Percentiles rank a stretch among this genome's conserved stretches.
These are phyloP conservation scores for Brachyptera putata DNA, from an alignment of 2,888 invertebrate species.

Conservation along the genomic window DNA sequence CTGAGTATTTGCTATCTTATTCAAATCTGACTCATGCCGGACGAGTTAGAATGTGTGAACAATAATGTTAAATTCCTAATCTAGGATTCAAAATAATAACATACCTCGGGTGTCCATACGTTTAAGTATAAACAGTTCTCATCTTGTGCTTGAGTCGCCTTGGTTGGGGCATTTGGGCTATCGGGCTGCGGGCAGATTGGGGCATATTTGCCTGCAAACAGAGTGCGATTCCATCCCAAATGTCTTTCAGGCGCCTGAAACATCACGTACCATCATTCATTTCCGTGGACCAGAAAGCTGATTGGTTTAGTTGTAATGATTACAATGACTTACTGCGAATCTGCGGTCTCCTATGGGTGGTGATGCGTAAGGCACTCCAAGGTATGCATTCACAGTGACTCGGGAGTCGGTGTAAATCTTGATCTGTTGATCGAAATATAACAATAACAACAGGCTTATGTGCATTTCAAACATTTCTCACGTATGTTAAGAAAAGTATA, in stretches of 20 bases:
- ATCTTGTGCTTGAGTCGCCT: slow-evolving; percentile 44
- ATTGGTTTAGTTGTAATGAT: too few species aligned
- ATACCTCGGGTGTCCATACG: slow-evolving; percentile 80
- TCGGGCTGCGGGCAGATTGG: slow-evolving; percentile 63
- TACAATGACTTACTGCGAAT: slow-evolving; percentile 66
- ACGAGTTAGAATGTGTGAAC: too few species aligned
- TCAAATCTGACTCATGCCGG: too few species aligned
- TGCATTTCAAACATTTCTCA: too few species aligned
- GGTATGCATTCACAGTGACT: slow-evolving; percentile 61
- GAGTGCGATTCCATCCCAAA: slow-evolving; percentile 65
- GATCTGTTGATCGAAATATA: too few species aligned
- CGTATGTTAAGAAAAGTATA: too few species aligned
- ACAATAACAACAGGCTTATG: too few species aligned
- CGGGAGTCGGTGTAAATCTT: slow-evolving; percentile 61
- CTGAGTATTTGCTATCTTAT: too few species aligned
- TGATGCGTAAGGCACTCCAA: slow-evolving; percentile 77
- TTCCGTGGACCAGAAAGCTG: too few species aligned
- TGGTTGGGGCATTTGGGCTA: slow-evolving; percentile 43
- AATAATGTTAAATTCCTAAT: too few species aligned
- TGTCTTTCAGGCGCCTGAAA: slow-evolving; percentile 64
- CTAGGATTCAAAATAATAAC: too few species aligned
- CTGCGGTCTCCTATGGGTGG: slow-evolving; percentile 69
- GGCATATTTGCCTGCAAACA: slow-evolving; percentile 64
- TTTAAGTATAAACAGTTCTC: slow-evolving; percentile 91
- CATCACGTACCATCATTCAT: too few species aligned